Percentiles rank a stretch among this genome's conserved stretches.
Evolutionary conservation across 2,888 invertebrate genomes (phyloP).

Genomic region (Sinodicranocentrus sp.): DNA sequence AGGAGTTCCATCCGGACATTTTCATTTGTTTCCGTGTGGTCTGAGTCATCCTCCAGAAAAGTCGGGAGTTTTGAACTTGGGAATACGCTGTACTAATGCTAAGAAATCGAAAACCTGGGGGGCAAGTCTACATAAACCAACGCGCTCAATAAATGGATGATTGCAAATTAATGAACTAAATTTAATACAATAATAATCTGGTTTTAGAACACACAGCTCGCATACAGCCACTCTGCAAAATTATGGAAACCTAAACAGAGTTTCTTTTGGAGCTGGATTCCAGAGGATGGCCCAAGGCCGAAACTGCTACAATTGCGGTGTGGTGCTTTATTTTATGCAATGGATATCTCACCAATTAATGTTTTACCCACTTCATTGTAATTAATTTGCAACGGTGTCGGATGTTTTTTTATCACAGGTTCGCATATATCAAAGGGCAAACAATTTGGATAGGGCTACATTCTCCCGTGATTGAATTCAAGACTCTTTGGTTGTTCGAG

Average conservation of each 20-base stretch:
- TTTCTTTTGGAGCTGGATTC: conserved; percentile 5
- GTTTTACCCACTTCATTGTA: too few relatives aligned
- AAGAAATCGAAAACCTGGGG: too few relatives aligned
- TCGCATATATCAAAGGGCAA: neutral
- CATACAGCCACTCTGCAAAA: neutral
- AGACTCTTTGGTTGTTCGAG: neutral
- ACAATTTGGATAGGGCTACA: neutral
- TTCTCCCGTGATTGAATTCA: neutral
- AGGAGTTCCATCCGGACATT: neutral
- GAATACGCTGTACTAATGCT: neutral
- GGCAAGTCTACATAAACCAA: too few relatives aligned
- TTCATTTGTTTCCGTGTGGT: neutral
- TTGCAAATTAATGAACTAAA: too few relatives aligned
- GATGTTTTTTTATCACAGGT: too few relatives aligned
- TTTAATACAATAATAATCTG: too few relatives aligned
- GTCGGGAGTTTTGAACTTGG: neutral
- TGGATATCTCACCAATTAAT: too few relatives aligned
- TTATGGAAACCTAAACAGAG: neutral
- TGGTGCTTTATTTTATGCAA: too few relatives aligned
- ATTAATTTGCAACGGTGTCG: too few relatives aligned
- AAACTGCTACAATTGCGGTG: neutral
- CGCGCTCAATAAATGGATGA: too few relatives aligned
- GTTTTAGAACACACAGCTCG: neutral
- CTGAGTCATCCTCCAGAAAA: neutral
- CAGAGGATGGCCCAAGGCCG: neutral